Evolutionary conservation across 2,113 vertebrate species (phyloP).

Genomic region (Myotis brandtii): DNA sequence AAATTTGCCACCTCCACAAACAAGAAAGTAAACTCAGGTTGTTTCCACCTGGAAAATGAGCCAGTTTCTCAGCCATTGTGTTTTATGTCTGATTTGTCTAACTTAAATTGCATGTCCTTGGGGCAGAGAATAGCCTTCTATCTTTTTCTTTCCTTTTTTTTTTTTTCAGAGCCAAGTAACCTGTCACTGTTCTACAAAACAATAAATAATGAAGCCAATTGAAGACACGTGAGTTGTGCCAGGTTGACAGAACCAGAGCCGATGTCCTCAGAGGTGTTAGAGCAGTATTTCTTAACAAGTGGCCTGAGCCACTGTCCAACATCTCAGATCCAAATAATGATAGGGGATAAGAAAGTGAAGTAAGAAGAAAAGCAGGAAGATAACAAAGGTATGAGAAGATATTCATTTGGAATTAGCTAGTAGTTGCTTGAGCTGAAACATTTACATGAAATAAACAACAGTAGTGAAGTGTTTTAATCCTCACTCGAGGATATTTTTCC

Average conservation of each 20-base stretch:
- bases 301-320: not conserved
- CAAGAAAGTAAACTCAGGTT: slow-evolving; percentile 36
- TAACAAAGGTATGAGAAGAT: not conserved
- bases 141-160: not conserved
- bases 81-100: slow-evolving; percentile 67
- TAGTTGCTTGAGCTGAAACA: not conserved
- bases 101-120: slow-evolving; percentile 71
- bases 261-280: not conserved
- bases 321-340: not conserved
- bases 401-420: not conserved
- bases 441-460: not conserved
- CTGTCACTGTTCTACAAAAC: slow-evolving; percentile 51
- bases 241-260: slow-evolving; percentile 38
- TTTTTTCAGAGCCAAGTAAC: slow-evolving; percentile 28
- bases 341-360: not conserved
- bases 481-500: no score
- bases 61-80: slow-evolving; percentile 50
- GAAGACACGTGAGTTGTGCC: slow-evolving; percentile 38
- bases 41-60: slow-evolving; percentile 52
- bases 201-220: slow-evolving; percentile 71
- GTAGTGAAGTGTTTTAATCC: not conserved
- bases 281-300: not conserved
- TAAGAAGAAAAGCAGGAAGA: not conserved
- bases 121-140: not conserved
- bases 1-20: slow-evolving; percentile 9